Base-by-base conservation (phyloP, 1,140 invertebrate genomes). In the Drusus annulatus region DNA sequence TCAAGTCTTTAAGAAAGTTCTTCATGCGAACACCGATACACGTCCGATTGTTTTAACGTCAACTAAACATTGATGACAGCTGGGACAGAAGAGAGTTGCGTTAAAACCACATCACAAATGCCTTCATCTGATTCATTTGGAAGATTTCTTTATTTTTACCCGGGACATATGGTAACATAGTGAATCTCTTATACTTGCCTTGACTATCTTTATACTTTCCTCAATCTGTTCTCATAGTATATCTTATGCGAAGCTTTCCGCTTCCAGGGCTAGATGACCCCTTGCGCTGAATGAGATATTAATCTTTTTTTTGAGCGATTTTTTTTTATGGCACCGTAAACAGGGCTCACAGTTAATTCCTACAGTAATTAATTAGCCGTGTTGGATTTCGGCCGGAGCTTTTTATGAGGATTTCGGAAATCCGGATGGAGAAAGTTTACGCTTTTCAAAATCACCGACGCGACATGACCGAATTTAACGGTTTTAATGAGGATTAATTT, bases 231-330 rank as follows among this genome's bases (percentile, higher is more conserved):
- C 36, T 45, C 36, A 45, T 45, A 45, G 36, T 45, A n/a, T 45
- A 8, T 10, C 36, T 45, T 13, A 45, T 10, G 13, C 45, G n/a
- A 17, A 16, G 13, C 28, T 51, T 71, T 65, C 50, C 31, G 16
- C 31, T 19, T 10, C 45, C 31, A 21, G 45, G 8, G 31, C 17
- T 13, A 71, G 68, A 71, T 50, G 68, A 71, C 68, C 68, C 36
- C 68, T 51, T 51, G 51, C 19, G 68, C 28, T 28, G 68, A 71
- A 51, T 71, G 68, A 71, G 68, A 71, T 17, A 71, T 71, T 71
- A 71, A 71, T 71, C 68, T 71, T 71, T 71, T 71, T 71, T 45
- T 28, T 28, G 25, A 71, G 68, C 50, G 45, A 71, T 50, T 71
- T 71, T n/a, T n/a, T 69, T 71, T 71, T 51, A 71, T 45, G 50